Percentiles rank a stretch among this genome's conserved stretches.
phyloP scores from a whole-genome alignment of 1,140 invertebrate species.

The Drosophila neocordata region DNA sequence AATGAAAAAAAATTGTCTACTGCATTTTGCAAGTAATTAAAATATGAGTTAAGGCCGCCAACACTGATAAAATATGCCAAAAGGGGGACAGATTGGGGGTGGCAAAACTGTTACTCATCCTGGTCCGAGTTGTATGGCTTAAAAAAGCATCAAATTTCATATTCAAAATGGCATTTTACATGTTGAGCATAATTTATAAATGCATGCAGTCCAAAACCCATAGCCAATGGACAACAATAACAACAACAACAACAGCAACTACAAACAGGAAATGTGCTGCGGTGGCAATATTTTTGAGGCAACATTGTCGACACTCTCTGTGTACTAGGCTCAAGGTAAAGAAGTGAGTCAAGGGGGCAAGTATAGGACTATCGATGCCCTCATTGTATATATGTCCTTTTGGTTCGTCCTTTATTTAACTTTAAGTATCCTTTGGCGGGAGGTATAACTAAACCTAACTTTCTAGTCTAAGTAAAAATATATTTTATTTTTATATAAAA shows the following conservation, averaged over 20 bases:
- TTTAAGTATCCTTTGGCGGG: not conserved
- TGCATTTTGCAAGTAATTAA: slow-evolving; percentile 78
- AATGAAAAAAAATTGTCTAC: slow-evolving; percentile 64
- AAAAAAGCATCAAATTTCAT: slow-evolving; percentile 83
- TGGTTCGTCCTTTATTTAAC: not conserved
- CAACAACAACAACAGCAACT: slow-evolving; percentile 38
- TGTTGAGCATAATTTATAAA: slow-evolving; percentile 83
- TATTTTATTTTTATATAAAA: not conserved
- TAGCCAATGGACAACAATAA: slow-evolving; percentile 22
- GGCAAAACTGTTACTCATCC: not conserved
- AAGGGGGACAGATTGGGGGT: slow-evolving; percentile 1
- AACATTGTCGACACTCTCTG: slow-evolving; percentile 72
- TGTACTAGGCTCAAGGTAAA: not conserved
- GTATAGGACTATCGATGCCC: slow-evolving; percentile 57
- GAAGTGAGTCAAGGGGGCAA: not conserved
- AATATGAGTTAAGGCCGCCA: slow-evolving; percentile 55
- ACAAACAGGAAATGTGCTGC: slow-evolving; percentile 74
- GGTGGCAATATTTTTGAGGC: slow-evolving; percentile 78
- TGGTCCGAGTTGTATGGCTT: slow-evolving; percentile 61
- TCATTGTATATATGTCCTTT: slow-evolving; percentile 7
- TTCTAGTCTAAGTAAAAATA: too few relatives aligned
- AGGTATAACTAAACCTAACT: not conserved
- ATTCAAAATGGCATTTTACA: slow-evolving; percentile 83
- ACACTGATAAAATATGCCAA: slow-evolving; percentile 57
- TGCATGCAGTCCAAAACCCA: slow-evolving; percentile 50